phyloP scores from a whole-genome alignment of 1,140 invertebrate genomes.

The Zaprionus camerounensis region DNA sequence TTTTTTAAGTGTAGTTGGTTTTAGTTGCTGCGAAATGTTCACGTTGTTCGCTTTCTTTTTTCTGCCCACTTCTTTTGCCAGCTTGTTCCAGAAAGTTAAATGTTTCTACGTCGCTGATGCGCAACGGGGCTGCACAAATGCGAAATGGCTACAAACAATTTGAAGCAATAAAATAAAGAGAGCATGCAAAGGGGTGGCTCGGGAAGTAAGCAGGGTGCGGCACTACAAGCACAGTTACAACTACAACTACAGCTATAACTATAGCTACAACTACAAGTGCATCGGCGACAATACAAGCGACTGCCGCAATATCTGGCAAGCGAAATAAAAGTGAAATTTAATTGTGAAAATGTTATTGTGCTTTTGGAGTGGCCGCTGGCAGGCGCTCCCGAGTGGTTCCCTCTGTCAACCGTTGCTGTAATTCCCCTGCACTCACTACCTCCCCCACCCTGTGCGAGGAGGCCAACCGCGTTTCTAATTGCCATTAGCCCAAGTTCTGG shows the following conservation, averaged over 20 bases:
- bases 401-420: slow-evolving; percentile 24
- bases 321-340: slow-evolving; percentile 79
- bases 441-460: neutral
- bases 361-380: slow-evolving; percentile 40
- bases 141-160: slow-evolving; percentile 82
- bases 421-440: neutral
- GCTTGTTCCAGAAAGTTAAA: slow-evolving; percentile 78
- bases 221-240: slow-evolving; percentile 36
- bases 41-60: slow-evolving; percentile 33
- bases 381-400: slow-evolving; percentile 16
- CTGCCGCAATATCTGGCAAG: slow-evolving; percentile 62
- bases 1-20: slow-evolving; percentile 77
- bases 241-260: slow-evolving; percentile 24
- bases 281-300: slow-evolving; percentile 30
- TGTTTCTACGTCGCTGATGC: slow-evolving; percentile 72
- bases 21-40: slow-evolving; percentile 60
- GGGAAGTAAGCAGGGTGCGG: neutral
- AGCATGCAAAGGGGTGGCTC: slow-evolving; percentile 35
- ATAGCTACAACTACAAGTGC: slow-evolving; percentile 33
- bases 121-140: slow-evolving; percentile 79
- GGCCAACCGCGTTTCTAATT: slow-evolving; percentile 54
- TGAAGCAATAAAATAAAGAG: slow-evolving; percentile 82
- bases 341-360: slow-evolving; percentile 79
- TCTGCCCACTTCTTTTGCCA: slow-evolving; percentile 34
- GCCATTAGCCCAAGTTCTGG: slow-evolving; percentile 25